Evolutionary conservation across 2,113 vertebrate genomes (phyloP), one percentile per base, ranked within the genome.

Genomic region (Anser brachyrhynchus): DNA sequence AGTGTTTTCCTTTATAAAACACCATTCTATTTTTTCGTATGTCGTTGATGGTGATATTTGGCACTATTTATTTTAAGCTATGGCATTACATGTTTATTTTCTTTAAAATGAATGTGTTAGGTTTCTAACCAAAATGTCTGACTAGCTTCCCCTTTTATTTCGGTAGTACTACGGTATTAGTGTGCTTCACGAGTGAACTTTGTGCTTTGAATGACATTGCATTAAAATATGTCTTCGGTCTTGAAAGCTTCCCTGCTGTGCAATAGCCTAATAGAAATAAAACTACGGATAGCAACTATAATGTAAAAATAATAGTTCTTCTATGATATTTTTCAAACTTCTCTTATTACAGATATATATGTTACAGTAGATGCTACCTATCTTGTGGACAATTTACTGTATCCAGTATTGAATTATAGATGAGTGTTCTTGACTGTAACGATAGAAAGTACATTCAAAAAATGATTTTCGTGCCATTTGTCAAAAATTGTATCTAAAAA

Each of bases 1-100:
- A 84, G 35, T 67, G 33, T 10, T 57, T 62, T 67, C 41, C 89
- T 74, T 91, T 79, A 43, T 77, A 92, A 88, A 95, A 61, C 90
- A 77, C 70, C 85, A 5, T 90, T 89, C 52, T 87, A 3, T 58
- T 94, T 83, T 66, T 69, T 92, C 25, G 3, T 76, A 28, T 46
- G 23, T 69, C 66, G 33, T 76, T 86, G 84, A 74, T 88, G 84
- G 69, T 92, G 71, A 89, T 64, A 81, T 94, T 89, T 94, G 93
- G 82, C 94, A 73, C 81, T 98, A 95, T 98, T 98, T 98, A 98
- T 98, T 98, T 97, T 91, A 93, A 89, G 75, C 74, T 94, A 31
- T 73, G 85, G 78, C 84, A 90, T 95, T 97, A 84, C 23, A 13
- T 95, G 77, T 97, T 95, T 94, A 59, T 96, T 96, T 95, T 95